Evolutionary conservation across 2,888 invertebrate genomes (phyloP).

Genomic region (Caenorhabditis becei): DNA sequence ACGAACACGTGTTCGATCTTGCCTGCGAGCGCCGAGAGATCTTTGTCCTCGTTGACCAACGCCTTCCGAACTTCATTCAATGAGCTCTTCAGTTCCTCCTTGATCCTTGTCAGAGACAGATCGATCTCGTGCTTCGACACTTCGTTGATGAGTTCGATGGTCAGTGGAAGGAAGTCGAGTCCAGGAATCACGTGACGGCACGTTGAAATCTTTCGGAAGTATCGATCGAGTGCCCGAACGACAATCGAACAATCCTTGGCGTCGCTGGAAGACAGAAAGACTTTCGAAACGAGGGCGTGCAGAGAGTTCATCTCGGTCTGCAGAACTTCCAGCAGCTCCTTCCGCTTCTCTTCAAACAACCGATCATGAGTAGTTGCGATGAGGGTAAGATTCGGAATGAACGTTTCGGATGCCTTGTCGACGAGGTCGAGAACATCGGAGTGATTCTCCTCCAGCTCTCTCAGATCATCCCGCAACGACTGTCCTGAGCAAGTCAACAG

Average conservation of each 20-base stretch:
- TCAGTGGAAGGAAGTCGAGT: constrained; percentile 72
- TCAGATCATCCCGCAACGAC: constrained; percentile 59
- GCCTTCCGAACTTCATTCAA: constrained; percentile 66
- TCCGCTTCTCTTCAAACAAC: constrained; percentile 61
- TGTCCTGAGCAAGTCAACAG: constrained; percentile 53
- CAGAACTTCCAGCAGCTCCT: constrained; percentile 43
- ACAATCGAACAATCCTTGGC: constrained; percentile 77
- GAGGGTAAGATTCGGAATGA: constrained; percentile 78
- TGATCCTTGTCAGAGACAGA: constrained; percentile 69
- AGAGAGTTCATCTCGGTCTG: constrained; percentile 60
- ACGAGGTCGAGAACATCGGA: constrained; percentile 80
- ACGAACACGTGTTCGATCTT: constrained; percentile 76
- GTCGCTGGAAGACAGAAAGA: constrained; percentile 69
- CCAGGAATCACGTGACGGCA: constrained; percentile 68
- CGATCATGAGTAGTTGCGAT: constrained; percentile 74
- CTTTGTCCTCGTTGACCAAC: constrained; percentile 28
- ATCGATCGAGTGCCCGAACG: constrained; percentile 80
- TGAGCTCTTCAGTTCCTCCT: constrained; percentile 61
- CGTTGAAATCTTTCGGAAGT: constrained; percentile 77
- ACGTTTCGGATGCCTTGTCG: constrained; percentile 78
- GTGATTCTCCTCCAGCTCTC: constrained; percentile 44
- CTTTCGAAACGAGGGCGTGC: constrained; percentile 58
- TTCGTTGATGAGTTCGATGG: constrained; percentile 69
- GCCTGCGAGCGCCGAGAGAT: constrained; percentile 54
- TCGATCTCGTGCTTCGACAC: constrained; percentile 76